These are phyloP conservation scores for Zaprionus davidi DNA, from an alignment of 1,140 invertebrate genomes.

Conservation along the genomic window DNA sequence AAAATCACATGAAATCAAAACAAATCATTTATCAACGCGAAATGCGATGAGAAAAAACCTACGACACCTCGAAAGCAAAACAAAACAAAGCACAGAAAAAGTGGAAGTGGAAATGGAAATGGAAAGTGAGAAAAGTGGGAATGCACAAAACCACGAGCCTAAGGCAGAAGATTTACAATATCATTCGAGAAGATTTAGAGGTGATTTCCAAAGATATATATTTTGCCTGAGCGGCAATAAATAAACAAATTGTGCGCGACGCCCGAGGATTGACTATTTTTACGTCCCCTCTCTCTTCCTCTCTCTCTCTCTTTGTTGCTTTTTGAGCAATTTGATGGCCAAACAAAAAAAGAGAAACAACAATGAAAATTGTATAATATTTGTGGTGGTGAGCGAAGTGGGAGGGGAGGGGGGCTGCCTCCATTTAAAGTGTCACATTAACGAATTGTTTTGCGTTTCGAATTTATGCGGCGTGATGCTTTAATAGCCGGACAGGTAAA, in stretches of 20 bases:
- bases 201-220: constrained; percentile 83
- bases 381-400: constrained; percentile 1
- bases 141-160: constrained; percentile 65
- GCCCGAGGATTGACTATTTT: constrained; percentile 46
- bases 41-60: constrained; percentile 25
- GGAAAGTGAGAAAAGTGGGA: constrained; percentile 34
- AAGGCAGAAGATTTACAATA: constrained; percentile 84
- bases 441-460: constrained; percentile 67
- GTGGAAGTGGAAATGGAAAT: constrained; percentile 30
- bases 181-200: constrained; percentile 81
- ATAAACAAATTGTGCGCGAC: constrained; percentile 71
- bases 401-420: constrained; percentile 15
- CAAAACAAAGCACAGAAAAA: constrained; percentile 70
- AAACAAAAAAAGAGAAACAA: constrained; percentile 14
- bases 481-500: constrained; percentile 67
- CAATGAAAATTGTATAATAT: constrained; percentile 35
- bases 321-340: constrained; percentile 17
- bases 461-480: constrained; percentile 61
- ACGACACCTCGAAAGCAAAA: constrained; percentile 13
- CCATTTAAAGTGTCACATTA: constrained; percentile 81
- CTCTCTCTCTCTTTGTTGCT: constrained; percentile 5
- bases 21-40: constrained; percentile 71
- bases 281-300: constrained; percentile 21
- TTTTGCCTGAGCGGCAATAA: constrained; percentile 79
- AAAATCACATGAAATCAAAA: constrained; percentile 79